Evolutionary conservation across 2,888 invertebrate genomes (phyloP), one percentile per base, ranked within the genome.

Genomic region (Agriopis aurantiaria): DNA sequence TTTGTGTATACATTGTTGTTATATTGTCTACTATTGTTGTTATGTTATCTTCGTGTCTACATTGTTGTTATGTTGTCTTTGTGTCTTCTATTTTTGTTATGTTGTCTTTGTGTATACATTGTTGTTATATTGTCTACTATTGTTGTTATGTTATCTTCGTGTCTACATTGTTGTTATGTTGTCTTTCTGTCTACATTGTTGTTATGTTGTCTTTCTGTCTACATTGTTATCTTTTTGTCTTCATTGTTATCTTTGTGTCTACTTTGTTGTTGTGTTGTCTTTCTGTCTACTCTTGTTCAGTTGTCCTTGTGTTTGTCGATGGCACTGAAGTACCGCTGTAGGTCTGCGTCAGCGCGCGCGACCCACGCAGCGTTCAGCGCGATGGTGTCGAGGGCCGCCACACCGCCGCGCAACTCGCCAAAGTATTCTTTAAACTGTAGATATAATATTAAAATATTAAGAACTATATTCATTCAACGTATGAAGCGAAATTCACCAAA

Each of bases 361-460:
- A 98, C 96, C 98, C 98, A 98, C 73, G 97, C 96, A 1, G 97
- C 96, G 92, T 98, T 98, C 23, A 97, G 95, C 11, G 96, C 96
- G 40, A 98, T 97, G 1, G 96, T 97, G 88, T 98, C 98, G 57
- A 98, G 86, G 12, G 97, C 97, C 76, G 97, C 96, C 45, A 96
- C 94, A 12, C 97, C 95, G 0, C 97, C 96, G 0, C 86, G 83
- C 6, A 80, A 95, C 72, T 80, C 93, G 72, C 79, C 96, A 85
- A 96, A 96, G 74, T 96, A 92, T 64, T 95, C 94, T 68, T 95
- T 95, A 58, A 96, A 96, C 96, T 96, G 63, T 7, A 55, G 3
- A 62, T 33, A 33, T 33, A 33, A 33, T 33, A 3, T 33, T 33
- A 33, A 5, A 3, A 33, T 33, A 5, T 33, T 33, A 33, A 33